Conservation (phyloP, 2,113 vertebrate species). For the Perccottus glenii region DNA sequence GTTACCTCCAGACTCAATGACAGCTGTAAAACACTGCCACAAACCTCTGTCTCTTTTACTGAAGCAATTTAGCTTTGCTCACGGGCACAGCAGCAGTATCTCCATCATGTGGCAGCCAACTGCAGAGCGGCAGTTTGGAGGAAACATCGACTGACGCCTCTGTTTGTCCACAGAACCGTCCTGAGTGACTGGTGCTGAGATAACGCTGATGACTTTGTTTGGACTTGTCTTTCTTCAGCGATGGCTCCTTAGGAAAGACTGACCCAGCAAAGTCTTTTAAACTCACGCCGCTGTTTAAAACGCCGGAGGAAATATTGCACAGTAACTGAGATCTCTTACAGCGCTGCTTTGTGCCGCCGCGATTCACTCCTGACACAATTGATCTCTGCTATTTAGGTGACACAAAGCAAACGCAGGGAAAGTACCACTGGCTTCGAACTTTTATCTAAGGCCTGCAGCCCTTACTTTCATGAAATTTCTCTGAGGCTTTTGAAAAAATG, state of each 20-base stretch:
- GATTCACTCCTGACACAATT: conserved; percentile 39
- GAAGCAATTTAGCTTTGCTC: conserved; percentile 71
- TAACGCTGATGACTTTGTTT: conserved; percentile 46
- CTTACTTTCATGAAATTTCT: conserved; percentile 26
- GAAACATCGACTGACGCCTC: conserved; percentile 57
- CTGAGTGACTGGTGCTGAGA: conserved; percentile 43
- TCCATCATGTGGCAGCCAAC: conserved; percentile 27
- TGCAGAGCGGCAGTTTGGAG: conserved; percentile 15
- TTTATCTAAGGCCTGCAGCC: conserved; percentile 18
- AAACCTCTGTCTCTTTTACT: conserved; percentile 74
- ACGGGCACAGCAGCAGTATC: conserved; percentile 72
- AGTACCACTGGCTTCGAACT: conserved; percentile 26
- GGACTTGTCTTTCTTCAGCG: neutral
- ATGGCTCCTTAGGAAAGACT: conserved; percentile 20
- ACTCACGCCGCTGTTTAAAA: conserved; percentile 6
- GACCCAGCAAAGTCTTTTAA: conserved; percentile 12
- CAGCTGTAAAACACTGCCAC: conserved; percentile 61
- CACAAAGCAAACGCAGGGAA: conserved; percentile 42
- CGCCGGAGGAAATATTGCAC: conserved; percentile 34
- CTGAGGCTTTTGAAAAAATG: conserved; percentile 16
- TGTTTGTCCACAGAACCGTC: conserved; percentile 44
- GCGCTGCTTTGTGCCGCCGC: conserved; percentile 31
- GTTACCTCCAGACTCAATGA: conserved; percentile 47
- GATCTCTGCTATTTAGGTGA: conserved; percentile 48
- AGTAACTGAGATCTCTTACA: conserved; percentile 41